Evolutionary conservation across 2,113 vertebrate genomes (phyloP).

Genomic region (Craseonycteris thonglongyai): DNA sequence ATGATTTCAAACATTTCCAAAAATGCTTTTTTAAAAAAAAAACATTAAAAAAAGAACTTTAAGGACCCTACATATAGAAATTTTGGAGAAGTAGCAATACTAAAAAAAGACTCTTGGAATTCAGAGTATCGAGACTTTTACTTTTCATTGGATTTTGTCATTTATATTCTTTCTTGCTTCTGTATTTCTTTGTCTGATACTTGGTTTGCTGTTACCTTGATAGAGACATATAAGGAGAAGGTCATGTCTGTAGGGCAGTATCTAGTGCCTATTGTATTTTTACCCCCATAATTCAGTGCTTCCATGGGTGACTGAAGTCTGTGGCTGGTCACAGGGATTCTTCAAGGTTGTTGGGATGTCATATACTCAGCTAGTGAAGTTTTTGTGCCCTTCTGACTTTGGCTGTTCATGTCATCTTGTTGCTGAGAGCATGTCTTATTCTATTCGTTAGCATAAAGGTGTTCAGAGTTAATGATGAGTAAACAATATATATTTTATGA

Average conservation of each 20-base stretch:
- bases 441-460: constrained; percentile 53
- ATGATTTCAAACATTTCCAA: neutral
- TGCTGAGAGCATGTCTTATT: constrained; percentile 21
- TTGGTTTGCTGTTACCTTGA: neutral
- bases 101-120: neutral
- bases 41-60: neutral
- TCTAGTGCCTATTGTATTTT: neutral
- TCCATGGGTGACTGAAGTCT: constrained; percentile 32
- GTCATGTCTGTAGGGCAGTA: neutral
- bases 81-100: neutral
- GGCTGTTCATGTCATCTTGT: neutral
- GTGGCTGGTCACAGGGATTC: constrained; percentile 9
- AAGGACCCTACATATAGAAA: neutral
- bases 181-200: neutral
- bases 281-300: neutral
- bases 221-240: neutral
- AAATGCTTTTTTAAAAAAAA: neutral
- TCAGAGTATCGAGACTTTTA: neutral
- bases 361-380: neutral
- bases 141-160: neutral
- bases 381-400: constrained; percentile 7
- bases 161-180: neutral
- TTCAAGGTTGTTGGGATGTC: constrained; percentile 31
- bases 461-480: constrained; percentile 68
- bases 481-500: constrained; percentile 63